These are phyloP conservation scores for Artemia sp. DNA, from an alignment of 2,888 invertebrate species.

Conservation along the genomic window DNA sequence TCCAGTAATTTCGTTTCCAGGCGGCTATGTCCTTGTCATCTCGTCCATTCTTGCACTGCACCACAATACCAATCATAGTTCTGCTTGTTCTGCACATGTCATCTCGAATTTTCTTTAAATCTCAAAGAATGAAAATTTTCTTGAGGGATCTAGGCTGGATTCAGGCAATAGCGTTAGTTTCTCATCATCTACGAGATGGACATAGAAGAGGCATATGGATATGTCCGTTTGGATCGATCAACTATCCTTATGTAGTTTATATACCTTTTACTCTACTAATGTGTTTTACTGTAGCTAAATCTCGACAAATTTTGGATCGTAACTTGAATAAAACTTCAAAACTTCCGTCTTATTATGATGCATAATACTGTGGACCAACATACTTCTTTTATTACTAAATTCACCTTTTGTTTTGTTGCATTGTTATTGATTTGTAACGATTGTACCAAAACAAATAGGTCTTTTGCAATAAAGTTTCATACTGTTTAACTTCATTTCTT, in stretches of 20 bases:
- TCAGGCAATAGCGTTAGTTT: not conserved
- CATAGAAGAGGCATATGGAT: slow-evolving; percentile 8
- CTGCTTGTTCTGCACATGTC: not conserved
- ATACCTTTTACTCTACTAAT: not conserved
- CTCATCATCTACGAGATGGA: slow-evolving; percentile 11
- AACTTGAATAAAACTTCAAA: too few relatives aligned
- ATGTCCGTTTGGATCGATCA: not conserved
- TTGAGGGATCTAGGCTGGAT: slow-evolving; percentile 5
- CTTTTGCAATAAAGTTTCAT: too few relatives aligned
- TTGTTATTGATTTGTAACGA: too few relatives aligned
- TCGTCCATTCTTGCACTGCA: slow-evolving; percentile 9
- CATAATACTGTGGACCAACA: too few relatives aligned
- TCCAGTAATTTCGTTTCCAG: not conserved
- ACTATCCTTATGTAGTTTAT: not conserved
- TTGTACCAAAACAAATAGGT: too few relatives aligned
- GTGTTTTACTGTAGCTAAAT: too few relatives aligned
- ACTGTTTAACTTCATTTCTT: too few relatives aligned
- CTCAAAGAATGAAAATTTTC: not conserved
- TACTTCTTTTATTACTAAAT: too few relatives aligned
- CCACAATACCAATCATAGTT: slow-evolving; percentile 3
- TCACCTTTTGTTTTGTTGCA: too few relatives aligned
- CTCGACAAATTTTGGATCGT: too few relatives aligned
- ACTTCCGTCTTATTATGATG: too few relatives aligned
- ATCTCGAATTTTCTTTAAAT: not conserved
- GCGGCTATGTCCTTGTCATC: not conserved